Evolutionary conservation across 2,888 invertebrate species (phyloP), one percentile per base, ranked within the genome.

Genomic region (Villa cingulata): DNA sequence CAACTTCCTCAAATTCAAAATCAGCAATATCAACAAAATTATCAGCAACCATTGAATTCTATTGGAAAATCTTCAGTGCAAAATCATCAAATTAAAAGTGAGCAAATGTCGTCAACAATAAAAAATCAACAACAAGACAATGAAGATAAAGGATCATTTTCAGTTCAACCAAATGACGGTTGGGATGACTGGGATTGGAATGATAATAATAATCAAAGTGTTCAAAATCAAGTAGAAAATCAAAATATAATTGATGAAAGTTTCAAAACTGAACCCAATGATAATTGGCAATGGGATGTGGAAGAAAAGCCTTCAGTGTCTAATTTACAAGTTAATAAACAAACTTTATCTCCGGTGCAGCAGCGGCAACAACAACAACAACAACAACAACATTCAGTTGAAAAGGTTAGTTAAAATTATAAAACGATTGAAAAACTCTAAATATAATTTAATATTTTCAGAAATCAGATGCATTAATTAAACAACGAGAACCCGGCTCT

Each of bases 231-330:
- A 16, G 46, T 48, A 36, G 41, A 45, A 19, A 55, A 50, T 41
- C 42, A 47, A 17, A 74, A 72, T 64, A 62, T 71, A 17, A 71
- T 77, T 54, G 70, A 71, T 50, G 75, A 76, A 51, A 76, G 74
- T 58, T 75, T 77, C 64, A 65, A 65, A 6, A 63, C 70, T 15
- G 66, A 63, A n/a, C 40, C 43, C 23, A 68, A 68, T 32, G 73
- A 76, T 53, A 70, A 71, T 38, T 80, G 79, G 78, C 75, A 75
- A 59, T 78, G 77, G 78, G 63, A 73, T 10, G 68, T 72, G 56
- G 74, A 76, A 52, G 74, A 75, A 43, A 48, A 27, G 10, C 27
- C 27, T 6, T 6, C 10, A 9, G 10, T 27, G 2, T 27, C 27
- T 9, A 27, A 27, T 27, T 27, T 27, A 9, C 15, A 43, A 38